A percentile compares a stretch with the other conserved stretches of the same genome.
Conservation (phyloP, 2,888 invertebrate genomes). For the Meiosimyza platycephala region DNA sequence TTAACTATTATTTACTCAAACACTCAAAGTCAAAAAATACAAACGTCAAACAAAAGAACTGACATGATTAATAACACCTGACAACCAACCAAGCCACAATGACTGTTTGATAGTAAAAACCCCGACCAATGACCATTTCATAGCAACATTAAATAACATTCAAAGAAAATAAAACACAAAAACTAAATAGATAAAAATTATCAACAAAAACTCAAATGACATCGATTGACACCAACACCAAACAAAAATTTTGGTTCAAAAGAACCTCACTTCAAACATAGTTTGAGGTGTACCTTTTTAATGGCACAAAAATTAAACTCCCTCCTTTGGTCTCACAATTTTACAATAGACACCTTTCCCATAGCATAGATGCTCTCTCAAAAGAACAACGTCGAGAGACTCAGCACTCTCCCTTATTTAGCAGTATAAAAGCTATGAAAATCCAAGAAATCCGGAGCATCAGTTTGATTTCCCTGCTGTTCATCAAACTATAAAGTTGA, state of each 20-base stretch:
- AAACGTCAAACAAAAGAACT: not conserved
- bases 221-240: not conserved
- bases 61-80: constrained; percentile 13
- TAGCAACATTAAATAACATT: constrained; percentile 38
- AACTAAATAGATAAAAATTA: too few relatives aligned
- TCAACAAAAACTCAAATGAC: too few relatives aligned
- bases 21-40: too few relatives aligned
- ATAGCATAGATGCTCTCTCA: not conserved
- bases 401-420: constrained; percentile 38
- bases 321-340: not conserved
- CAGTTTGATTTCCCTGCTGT: constrained; percentile 63
- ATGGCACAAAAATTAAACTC: not conserved
- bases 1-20: too few relatives aligned
- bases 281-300: not conserved
- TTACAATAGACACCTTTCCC: constrained; percentile 1
- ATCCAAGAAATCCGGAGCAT: constrained; percentile 65
- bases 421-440: constrained; percentile 65
- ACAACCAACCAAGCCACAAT: constrained; percentile 1
- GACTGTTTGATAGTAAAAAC: not conserved
- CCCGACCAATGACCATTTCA: constrained; percentile 8
- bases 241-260: not conserved
- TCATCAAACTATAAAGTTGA: constrained; percentile 55
- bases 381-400: too few relatives aligned
- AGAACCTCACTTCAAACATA: constrained; percentile 17
- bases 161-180: too few relatives aligned